Percentiles rank a stretch among this genome's conserved stretches.
Evolutionary conservation across 2,113 vertebrate species (phyloP).

Genomic region (Casuarius casuarius): DNA sequence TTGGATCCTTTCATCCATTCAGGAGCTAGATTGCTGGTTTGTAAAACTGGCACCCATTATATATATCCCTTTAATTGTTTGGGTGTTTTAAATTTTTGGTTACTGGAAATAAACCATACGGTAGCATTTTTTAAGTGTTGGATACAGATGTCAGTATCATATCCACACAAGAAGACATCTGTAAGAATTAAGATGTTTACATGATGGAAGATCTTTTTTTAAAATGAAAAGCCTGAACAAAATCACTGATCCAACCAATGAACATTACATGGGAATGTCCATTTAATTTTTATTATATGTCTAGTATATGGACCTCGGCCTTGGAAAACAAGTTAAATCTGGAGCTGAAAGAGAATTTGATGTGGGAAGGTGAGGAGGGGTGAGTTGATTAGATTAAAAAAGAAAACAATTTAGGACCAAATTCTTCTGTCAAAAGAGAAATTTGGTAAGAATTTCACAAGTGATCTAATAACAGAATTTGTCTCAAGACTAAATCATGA

Average conservation of each 20-base stretch:
- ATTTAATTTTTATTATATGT: neutral
- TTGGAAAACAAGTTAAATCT: neutral
- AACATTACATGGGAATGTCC: neutral
- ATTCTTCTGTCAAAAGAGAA: neutral
- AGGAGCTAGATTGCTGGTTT: slow-evolving; percentile 5
- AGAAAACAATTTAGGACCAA: neutral
- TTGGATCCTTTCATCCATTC: neutral
- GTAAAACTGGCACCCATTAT: neutral
- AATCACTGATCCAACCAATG: neutral
- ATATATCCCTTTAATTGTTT: neutral
- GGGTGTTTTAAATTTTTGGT: neutral
- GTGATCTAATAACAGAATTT: neutral
- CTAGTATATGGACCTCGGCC: neutral
- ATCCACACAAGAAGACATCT: neutral
- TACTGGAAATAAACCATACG: neutral
- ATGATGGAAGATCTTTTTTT: neutral
- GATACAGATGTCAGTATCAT: neutral
- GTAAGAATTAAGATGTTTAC: neutral
- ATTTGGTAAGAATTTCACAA: neutral
- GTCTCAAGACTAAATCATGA: neutral
- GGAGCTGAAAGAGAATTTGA: neutral
- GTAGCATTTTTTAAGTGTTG: neutral
- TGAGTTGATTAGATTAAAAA: neutral
- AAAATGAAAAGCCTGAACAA: neutral
- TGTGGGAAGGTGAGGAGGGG: neutral